Percentiles rank a stretch among this genome's conserved stretches.
Evolutionary conservation across 1,140 invertebrate genomes (phyloP).

Genomic region (Aphidius ervi): DNA sequence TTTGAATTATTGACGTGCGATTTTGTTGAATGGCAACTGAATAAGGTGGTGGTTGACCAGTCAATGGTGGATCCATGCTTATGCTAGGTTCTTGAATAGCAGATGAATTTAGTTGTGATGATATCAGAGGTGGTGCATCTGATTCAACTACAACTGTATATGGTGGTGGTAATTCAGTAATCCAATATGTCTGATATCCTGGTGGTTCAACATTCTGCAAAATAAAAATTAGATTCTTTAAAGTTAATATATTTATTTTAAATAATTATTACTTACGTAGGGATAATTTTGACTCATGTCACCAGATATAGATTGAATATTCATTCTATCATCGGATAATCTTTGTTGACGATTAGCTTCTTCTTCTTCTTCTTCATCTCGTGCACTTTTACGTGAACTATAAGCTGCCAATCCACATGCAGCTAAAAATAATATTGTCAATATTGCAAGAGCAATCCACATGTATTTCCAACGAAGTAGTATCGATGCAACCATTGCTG

Average conservation of each 20-base stretch:
- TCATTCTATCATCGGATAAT: conserved; percentile 10
- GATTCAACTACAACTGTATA: conserved; percentile 25
- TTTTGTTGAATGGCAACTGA: conserved; percentile 21
- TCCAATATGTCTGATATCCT: conserved; percentile 31
- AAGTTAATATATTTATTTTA: neutral
- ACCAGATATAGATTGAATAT: conserved; percentile 32
- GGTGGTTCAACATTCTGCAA: conserved; percentile 29
- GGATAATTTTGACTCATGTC: conserved; percentile 15
- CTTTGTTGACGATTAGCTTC: conserved; percentile 15
- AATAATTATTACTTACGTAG: neutral
- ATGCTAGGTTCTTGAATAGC: conserved; percentile 18
- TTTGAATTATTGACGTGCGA: neutral
- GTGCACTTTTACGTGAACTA: conserved; percentile 25
- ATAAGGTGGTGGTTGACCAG: conserved; percentile 27
- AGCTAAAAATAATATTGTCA: conserved; percentile 38
- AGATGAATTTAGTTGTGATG: conserved; percentile 1
- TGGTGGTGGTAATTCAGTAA: conserved; percentile 32
- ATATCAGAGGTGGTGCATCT: neutral
- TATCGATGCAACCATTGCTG: conserved; percentile 36
- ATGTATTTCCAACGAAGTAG: conserved; percentile 40
- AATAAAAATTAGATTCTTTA: neutral
- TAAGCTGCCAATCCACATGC: conserved; percentile 36
- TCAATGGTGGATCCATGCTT: too few species aligned
- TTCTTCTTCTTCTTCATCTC: conserved; percentile 12
- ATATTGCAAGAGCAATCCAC: conserved; percentile 38